Evolutionary conservation across 37 sponge, comb jelly and placozoan species (phyloP).

Genomic region (Tethya wilhelma): DNA sequence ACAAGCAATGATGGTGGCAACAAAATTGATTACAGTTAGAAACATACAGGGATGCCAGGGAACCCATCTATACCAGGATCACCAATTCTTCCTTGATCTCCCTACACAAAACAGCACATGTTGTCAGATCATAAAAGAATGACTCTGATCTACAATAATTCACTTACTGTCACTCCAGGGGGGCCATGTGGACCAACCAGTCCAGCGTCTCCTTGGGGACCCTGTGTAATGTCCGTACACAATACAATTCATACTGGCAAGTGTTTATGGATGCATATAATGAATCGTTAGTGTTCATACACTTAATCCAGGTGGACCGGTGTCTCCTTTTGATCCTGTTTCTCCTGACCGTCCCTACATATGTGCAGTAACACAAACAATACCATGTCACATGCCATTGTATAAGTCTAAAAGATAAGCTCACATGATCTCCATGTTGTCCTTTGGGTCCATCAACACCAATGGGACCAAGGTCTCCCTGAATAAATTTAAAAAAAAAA

Average conservation of each 20-base stretch:
- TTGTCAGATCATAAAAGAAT: not conserved
- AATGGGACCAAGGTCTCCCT: conserved; percentile 63
- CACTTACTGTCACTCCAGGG: conserved; percentile 33
- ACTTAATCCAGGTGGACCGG: conserved; percentile 49
- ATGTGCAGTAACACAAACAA: no score
- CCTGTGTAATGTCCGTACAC: conserved; percentile 24
- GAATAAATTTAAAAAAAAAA: not conserved
- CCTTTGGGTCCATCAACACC: conserved; percentile 57
- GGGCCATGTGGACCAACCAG: conserved; percentile 35
- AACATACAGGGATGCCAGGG: conserved; percentile 31
- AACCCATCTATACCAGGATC: conserved; percentile 32
- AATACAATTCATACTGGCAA: no score
- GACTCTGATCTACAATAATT: not conserved
- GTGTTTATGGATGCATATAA: not conserved
- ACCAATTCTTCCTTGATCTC: conserved; percentile 55
- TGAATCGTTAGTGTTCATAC: conserved; percentile 6
- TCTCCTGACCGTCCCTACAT: conserved; percentile 48
- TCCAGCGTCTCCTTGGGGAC: conserved; percentile 38
- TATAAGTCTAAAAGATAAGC: no score
- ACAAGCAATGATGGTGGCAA: not conserved
- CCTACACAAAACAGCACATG: conserved; percentile 11
- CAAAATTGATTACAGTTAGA: not conserved
- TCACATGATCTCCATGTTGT: conserved; percentile 63
- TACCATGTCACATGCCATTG: no score
- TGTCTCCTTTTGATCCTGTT: conserved; percentile 39